Conservation (phyloP, 2,113 vertebrate genomes). For the Vanacampus margaritifer region DNA sequence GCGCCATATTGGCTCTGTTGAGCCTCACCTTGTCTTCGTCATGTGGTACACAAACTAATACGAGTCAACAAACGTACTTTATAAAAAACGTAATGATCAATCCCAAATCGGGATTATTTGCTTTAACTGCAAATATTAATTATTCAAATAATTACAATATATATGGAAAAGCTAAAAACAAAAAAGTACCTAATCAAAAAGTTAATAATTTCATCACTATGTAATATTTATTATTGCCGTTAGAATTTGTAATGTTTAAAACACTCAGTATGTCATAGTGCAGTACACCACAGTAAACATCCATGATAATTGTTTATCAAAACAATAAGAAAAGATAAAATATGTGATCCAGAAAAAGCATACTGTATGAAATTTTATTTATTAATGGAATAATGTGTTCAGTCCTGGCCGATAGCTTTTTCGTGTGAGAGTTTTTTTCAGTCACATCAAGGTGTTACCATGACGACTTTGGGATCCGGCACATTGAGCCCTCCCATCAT, state of each 20-base stretch:
- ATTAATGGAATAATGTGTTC: background rate
- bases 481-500: conserved; percentile 62
- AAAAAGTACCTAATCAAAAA: background rate
- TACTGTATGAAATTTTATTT: too few relatives aligned
- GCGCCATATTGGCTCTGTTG: background rate
- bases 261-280: too few relatives aligned
- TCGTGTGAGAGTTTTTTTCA: conserved; percentile 7
- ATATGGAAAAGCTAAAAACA: background rate
- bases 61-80: too few relatives aligned
- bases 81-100: too few relatives aligned
- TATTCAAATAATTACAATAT: background rate
- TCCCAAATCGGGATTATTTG: background rate
- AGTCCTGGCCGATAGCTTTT: conserved; percentile 50
- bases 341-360: too few relatives aligned
- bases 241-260: background rate
- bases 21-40: background rate
- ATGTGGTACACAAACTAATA: too few relatives aligned
- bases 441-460: conserved; percentile 51
- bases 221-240: background rate
- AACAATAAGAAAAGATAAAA: too few relatives aligned
- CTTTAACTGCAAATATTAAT: background rate
- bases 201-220: background rate
- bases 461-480: conserved; percentile 29
- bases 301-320: too few relatives aligned
- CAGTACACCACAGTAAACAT: too few relatives aligned